Evolutionary conservation across 2,113 vertebrate species (phyloP), one percentile per base, ranked within the genome.

Genomic region (Leucopternis melanops): DNA sequence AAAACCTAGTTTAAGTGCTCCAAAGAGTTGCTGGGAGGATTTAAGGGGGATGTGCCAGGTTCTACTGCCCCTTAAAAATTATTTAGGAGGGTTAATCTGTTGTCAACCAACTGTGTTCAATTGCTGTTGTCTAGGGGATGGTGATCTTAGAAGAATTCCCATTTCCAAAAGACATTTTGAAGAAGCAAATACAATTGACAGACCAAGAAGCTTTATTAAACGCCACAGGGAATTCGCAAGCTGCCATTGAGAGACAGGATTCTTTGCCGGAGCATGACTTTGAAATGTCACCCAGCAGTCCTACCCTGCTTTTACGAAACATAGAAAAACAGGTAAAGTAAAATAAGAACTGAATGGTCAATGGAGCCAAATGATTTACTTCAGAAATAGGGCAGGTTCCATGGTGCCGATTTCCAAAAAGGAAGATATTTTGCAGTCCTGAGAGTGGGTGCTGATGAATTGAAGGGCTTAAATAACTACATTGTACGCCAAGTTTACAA

Each of bases 311-410:
- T 82, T 98, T 99, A 95, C 98, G 98, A 94, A 99, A 99, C 98
- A 99, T 99, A 97, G 98, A 99, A 92, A 99, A 98, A 98, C 99
- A 99, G 99, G 99, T 99, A 98, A 96, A 92, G 98, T 99, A 96
- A 96, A 90, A 32, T 31, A 38, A 95, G 54, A 94, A 79, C 47
- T 20, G 18, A 69, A 18, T 3, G 25, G 61, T 62, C 77, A n/a
- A 7, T 70, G 49, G 29, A 61, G 47, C 91, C 71, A 94, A 77
- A 61, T 81, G 34, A 73, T 52, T 90, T 92, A 38, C 89, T 81
- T 25, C 57, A 52, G 38, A 67, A 88, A 84, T 17, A 88, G 81
- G 70, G 23, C 86, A 88, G 86, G 21, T 91, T 67, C 82, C 89
- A 80, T 94, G 80, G 92, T 50, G 95, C 79, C 92, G 79, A 3